Conservation (phyloP, 1,140 invertebrate genomes). For the Drosophila orena region DNA sequence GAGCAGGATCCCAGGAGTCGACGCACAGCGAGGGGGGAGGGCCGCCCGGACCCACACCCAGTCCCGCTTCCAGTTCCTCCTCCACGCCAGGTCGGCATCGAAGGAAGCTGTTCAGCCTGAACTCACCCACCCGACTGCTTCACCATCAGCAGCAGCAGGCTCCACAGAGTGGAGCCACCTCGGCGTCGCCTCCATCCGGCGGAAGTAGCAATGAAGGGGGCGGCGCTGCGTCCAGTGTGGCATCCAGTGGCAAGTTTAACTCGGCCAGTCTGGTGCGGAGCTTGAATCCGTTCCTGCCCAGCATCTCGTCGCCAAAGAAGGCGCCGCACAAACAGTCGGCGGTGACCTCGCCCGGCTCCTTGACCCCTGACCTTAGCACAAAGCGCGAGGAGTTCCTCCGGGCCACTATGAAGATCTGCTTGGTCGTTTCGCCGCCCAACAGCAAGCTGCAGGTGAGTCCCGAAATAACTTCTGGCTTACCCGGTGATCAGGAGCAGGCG, state of each 20-base stretch:
- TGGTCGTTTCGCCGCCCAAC: constrained; percentile 83
- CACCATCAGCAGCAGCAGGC: constrained; percentile 57
- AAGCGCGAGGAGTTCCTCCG: constrained; percentile 86
- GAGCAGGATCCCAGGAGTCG: constrained; percentile 77
- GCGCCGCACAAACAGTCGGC: constrained; percentile 52
- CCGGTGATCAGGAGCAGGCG: not conserved
- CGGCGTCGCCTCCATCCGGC: constrained; percentile 17
- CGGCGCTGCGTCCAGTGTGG: not conserved
- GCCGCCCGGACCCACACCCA: constrained; percentile 60
- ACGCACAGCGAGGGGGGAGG: constrained; percentile 67
- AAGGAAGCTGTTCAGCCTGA: constrained; percentile 76
- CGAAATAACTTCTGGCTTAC: not conserved
- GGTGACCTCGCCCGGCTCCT: constrained; percentile 55
- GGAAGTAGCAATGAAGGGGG: constrained; percentile 25
- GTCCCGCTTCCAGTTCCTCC: constrained; percentile 66
- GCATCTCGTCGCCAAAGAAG: constrained; percentile 58
- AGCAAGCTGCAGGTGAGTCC: constrained; percentile 84
- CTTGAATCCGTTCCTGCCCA: constrained; percentile 63
- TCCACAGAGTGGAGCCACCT: constrained; percentile 12
- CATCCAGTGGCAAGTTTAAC: constrained; percentile 48
- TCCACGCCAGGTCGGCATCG: constrained; percentile 74
- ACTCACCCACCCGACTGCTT: constrained; percentile 71
- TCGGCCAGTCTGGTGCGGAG: constrained; percentile 51
- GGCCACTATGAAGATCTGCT: constrained; percentile 84
- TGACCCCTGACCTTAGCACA: constrained; percentile 75